Evolutionary conservation across 2,113 vertebrate genomes (phyloP).

Genomic region (Hucho hucho): DNA sequence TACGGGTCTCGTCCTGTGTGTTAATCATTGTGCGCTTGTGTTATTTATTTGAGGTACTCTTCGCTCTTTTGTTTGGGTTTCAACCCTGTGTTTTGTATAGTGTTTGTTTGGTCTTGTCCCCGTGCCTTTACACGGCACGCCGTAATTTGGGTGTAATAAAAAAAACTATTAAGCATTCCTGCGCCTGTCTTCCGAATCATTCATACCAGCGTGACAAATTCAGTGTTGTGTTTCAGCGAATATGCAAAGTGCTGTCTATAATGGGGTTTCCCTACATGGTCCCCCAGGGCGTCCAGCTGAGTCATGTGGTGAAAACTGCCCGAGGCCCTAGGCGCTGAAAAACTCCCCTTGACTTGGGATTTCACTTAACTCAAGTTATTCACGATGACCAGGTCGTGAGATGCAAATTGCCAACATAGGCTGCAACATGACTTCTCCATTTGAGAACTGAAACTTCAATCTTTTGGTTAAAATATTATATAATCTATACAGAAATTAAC

Average conservation of each 20-base stretch:
- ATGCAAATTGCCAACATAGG: neutral
- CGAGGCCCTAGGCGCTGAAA: neutral
- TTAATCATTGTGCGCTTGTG: too few species aligned
- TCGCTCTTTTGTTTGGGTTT: too few species aligned
- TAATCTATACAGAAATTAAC: too few species aligned
- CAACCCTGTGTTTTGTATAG: too few species aligned
- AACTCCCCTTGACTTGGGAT: neutral
- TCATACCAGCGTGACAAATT: too few species aligned
- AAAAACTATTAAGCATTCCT: too few species aligned
- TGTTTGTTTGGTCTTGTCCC: too few species aligned
- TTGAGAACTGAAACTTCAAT: neutral
- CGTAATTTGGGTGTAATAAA: too few species aligned
- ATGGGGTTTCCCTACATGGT: neutral
- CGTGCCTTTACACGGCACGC: too few species aligned
- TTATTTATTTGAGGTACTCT: too few species aligned
- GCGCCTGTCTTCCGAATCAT: too few species aligned
- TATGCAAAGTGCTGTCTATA: neutral
- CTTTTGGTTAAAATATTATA: neutral
- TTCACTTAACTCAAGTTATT: neutral
- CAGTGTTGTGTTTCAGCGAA: neutral
- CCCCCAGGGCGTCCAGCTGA: neutral
- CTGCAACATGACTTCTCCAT: neutral
- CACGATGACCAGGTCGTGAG: neutral
- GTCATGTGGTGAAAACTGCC: neutral
- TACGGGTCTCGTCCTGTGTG: too few species aligned